phyloP scores from a whole-genome alignment of 2,113 vertebrate species.

The Anoplopoma fimbria region DNA sequence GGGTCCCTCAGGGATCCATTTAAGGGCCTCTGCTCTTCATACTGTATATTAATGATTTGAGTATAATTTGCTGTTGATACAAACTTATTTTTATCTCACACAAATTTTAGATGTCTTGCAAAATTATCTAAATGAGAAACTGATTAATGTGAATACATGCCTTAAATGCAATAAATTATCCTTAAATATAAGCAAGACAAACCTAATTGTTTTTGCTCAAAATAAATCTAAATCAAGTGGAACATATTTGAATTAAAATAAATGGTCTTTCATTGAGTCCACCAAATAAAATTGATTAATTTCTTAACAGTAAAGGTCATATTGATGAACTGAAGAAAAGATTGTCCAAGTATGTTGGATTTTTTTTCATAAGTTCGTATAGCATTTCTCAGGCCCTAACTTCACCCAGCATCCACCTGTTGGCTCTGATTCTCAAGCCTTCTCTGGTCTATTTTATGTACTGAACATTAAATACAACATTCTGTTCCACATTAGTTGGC shows the following conservation, averaged over 20 bases:
- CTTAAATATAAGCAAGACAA: neutral
- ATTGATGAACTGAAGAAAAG: neutral
- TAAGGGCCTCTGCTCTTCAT: neutral
- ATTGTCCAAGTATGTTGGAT: too few species aligned
- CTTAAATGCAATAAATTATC: neutral
- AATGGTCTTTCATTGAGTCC: neutral
- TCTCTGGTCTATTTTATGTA: neutral
- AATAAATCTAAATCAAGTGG: neutral
- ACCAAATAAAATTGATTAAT: neutral
- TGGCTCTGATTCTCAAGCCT: neutral
- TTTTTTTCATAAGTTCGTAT: too few species aligned
- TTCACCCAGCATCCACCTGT: slow-evolving; percentile 10
- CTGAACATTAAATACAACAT: neutral
- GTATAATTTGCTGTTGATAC: neutral
- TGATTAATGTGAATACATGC: neutral
- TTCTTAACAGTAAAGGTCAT: neutral
- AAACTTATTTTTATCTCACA: neutral
- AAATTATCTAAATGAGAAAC: neutral
- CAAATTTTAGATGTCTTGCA: neutral
- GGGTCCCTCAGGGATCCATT: neutral
- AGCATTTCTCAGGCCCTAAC: neutral
- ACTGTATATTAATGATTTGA: neutral
- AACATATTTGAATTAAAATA: neutral
- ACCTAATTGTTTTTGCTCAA: neutral
- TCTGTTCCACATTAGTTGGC: neutral